These are phyloP conservation scores for Lathronympha strigana DNA, from an alignment of 2,888 invertebrate species.

Conservation along the genomic window DNA sequence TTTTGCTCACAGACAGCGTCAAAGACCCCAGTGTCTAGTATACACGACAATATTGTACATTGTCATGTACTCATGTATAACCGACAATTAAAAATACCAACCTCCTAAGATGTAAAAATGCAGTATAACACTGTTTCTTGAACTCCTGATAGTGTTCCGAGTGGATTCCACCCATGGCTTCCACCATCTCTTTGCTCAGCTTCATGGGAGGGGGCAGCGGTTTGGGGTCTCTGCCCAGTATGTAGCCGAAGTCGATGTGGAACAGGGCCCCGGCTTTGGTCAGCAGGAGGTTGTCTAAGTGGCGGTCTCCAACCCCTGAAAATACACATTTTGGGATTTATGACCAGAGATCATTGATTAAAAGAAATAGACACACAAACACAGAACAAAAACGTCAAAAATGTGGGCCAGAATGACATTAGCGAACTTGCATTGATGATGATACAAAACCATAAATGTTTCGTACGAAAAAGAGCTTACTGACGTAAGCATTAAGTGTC, in stretches of 20 bases:
- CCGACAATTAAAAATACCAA: slow-evolving; percentile 52
- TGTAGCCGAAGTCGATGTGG: slow-evolving; percentile 99
- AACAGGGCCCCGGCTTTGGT: slow-evolving; percentile 96
- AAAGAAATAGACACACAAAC: too few relatives aligned
- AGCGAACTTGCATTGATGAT: too few relatives aligned
- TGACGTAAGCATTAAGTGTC: too few relatives aligned
- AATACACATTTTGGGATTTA: neutral
- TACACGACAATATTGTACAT: too few relatives aligned
- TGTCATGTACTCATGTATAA: neutral
- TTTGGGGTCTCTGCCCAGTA: slow-evolving; percentile 98
- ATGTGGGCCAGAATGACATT: too few relatives aligned
- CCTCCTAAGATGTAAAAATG: slow-evolving; percentile 96
- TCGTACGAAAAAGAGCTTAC: too few relatives aligned
- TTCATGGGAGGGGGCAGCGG: slow-evolving; percentile 99
- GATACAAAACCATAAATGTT: too few relatives aligned
- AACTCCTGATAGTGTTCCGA: slow-evolving; percentile 98
- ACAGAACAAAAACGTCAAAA: too few relatives aligned
- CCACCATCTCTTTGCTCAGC: slow-evolving; percentile 99
- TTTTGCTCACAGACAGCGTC: too few relatives aligned
- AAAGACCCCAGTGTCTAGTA: too few relatives aligned
- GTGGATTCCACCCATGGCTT: slow-evolving; percentile 96
- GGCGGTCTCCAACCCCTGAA: slow-evolving; percentile 97
- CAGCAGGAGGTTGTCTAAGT: slow-evolving; percentile 97
- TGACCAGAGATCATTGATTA: too few relatives aligned
- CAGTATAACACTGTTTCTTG: slow-evolving; percentile 96